These are phyloP conservation scores for Drosophila nannoptera DNA, from an alignment of 1,140 invertebrate species.

Conservation along the genomic window DNA sequence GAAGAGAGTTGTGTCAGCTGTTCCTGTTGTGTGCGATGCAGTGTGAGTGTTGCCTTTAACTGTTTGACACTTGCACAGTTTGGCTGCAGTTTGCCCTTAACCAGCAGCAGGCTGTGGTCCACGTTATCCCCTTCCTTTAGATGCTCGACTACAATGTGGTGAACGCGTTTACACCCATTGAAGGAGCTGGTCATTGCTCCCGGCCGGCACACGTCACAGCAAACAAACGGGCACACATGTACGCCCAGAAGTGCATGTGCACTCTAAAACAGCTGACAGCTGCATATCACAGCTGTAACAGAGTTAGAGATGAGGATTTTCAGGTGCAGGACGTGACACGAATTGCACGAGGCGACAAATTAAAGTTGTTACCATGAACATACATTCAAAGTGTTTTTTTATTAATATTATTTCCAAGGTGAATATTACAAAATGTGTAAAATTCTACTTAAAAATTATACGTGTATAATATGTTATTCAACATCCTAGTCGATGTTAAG, in stretches of 20 bases:
- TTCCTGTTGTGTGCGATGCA: slow-evolving; percentile 21
- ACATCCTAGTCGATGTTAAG: no score
- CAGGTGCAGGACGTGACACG: slow-evolving; percentile 5
- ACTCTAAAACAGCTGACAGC: slow-evolving; percentile 14
- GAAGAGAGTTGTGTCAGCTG: slow-evolving; percentile 55
- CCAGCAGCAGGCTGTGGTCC: slow-evolving; percentile 58
- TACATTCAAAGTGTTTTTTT: no score
- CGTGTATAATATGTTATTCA: no score
- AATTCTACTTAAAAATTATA: no score
- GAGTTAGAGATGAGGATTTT: not conserved
- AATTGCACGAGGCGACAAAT: not conserved
- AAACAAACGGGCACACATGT: slow-evolving; percentile 4
- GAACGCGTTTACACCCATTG: slow-evolving; percentile 59
- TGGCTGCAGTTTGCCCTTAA: slow-evolving; percentile 64
- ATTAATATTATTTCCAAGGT: no score
- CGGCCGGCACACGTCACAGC: slow-evolving; percentile 7
- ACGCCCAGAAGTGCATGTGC: not conserved
- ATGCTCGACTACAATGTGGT: slow-evolving; percentile 64
- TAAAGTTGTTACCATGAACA: not conserved
- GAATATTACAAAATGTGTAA: no score
- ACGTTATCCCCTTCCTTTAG: slow-evolving; percentile 55
- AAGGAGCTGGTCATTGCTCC: slow-evolving; percentile 63
- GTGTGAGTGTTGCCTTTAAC: slow-evolving; percentile 48
- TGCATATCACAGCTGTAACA: slow-evolving; percentile 15
- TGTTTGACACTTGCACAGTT: slow-evolving; percentile 48